Percentiles rank a stretch among this genome's conserved stretches.
Conservation (phyloP, 2,888 invertebrate genomes). For the Rhamnusium bicolor region DNA sequence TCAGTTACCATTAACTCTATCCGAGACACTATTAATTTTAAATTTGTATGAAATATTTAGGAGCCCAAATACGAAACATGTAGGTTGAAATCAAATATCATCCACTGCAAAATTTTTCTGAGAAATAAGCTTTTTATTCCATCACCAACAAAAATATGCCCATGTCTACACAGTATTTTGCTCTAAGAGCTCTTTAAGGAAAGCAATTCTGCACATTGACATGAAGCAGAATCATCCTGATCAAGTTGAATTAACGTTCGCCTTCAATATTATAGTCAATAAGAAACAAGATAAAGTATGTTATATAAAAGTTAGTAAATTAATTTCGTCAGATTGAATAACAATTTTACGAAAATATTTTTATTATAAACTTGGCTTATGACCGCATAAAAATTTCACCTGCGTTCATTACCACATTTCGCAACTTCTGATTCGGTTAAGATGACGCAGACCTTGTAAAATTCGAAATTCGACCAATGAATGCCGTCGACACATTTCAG, state of each 20-base stretch:
- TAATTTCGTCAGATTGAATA: constrained; percentile 24
- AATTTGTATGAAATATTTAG: no score
- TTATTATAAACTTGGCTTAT: constrained; percentile 33
- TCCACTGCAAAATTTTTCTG: no score
- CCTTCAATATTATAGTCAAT: neutral
- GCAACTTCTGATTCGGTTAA: constrained; percentile 33
- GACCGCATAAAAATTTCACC: constrained; percentile 54
- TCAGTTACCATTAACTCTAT: no score
- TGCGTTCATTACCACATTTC: constrained; percentile 49
- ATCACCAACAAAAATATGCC: no score
- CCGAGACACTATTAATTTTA: no score
- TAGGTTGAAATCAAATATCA: no score
- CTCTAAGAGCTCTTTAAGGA: no score
- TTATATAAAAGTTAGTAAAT: constrained; percentile 29
- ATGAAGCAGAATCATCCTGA: neutral
- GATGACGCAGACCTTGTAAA: constrained; percentile 32
- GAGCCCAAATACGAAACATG: no score
- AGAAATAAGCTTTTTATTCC: no score
- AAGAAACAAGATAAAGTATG: constrained; percentile 8
- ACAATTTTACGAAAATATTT: constrained; percentile 11
- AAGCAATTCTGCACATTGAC: no score
- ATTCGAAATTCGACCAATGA: constrained; percentile 25
- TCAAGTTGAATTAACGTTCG: constrained; percentile 20
- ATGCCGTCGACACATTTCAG: constrained; percentile 17
- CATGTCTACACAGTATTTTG: no score